Conservation (phyloP, 1,140 invertebrate genomes). For the Holotrichia oblita region DNA sequence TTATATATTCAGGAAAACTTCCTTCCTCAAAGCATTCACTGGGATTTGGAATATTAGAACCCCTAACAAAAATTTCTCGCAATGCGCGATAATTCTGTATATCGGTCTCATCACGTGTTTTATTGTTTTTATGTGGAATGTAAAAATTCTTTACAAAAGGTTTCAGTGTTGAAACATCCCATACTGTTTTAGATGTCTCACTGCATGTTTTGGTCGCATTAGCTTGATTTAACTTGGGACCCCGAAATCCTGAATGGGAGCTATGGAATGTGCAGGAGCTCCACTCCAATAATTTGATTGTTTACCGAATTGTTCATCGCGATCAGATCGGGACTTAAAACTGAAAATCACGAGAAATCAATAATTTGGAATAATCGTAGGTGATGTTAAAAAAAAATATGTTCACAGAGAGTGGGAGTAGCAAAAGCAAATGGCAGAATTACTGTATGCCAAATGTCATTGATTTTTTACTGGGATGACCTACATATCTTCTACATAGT, state of each 20-base stretch:
- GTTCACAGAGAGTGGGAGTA: conserved; percentile 37
- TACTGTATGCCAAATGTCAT: conserved; percentile 35
- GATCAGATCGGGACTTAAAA: conserved; percentile 68
- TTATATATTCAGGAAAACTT: conserved; percentile 85
- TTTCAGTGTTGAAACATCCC: conserved; percentile 80
- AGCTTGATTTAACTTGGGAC: conserved; percentile 65
- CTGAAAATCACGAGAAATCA: conserved; percentile 50
- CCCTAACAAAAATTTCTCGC: conserved; percentile 89
- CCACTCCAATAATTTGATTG: conserved; percentile 62
- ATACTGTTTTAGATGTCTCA: conserved; percentile 72
- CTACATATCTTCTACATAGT: conserved; percentile 16
- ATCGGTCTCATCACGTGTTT: conserved; percentile 75
- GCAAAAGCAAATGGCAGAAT: conserved; percentile 37
- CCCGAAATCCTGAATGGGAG: conserved; percentile 67
- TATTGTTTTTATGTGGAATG: conserved; percentile 80
- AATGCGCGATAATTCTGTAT: conserved; percentile 76
- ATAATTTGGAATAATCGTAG: background rate
- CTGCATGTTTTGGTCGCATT: conserved; percentile 60
- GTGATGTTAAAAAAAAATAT: background rate
- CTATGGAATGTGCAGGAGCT: conserved; percentile 58
- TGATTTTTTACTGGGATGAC: conserved; percentile 38
- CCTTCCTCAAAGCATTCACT: conserved; percentile 90
- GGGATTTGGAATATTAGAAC: conserved; percentile 84
- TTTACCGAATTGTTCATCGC: conserved; percentile 66
- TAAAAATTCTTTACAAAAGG: conserved; percentile 95